Percentiles rank a stretch among this genome's conserved stretches.
Evolutionary conservation across 2,888 invertebrate species (phyloP).

Genomic region (Nematopogon swammerdamellus): DNA sequence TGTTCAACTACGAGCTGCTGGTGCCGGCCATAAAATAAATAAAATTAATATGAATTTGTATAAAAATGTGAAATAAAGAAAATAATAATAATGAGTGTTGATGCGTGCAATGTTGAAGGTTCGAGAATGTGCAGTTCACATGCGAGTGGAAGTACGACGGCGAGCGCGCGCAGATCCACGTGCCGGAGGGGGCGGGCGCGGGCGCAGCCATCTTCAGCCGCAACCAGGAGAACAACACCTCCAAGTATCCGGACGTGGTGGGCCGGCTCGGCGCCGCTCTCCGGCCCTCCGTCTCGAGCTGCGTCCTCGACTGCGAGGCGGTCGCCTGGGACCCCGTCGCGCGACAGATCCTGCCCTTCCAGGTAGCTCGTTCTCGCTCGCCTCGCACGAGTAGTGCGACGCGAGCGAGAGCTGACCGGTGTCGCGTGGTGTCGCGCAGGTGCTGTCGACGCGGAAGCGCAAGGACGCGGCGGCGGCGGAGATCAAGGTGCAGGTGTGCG

Average conservation of each 20-base stretch:
- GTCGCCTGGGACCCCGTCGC: conserved; percentile 95
- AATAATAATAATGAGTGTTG: background rate
- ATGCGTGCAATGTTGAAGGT: conserved; percentile 33
- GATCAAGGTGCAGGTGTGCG: conserved; percentile 77
- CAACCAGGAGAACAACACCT: conserved; percentile 69
- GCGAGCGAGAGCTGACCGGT: no score
- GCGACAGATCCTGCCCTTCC: conserved; percentile 93
- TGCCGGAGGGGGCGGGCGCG: conserved; percentile 51
- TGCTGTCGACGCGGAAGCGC: conserved; percentile 91
- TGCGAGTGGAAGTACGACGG: conserved; percentile 99
- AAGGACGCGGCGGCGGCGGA: conserved; percentile 64
- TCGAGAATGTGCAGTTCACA: conserved; percentile 85
- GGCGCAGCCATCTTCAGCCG: conserved; percentile 83
- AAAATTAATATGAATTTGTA: no score
- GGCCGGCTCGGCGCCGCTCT: conserved; percentile 61
- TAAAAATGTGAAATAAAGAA: no score
- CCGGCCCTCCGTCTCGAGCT: conserved; percentile 63
- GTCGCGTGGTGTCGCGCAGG: conserved; percentile 22
- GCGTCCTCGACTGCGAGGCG: conserved; percentile 94
- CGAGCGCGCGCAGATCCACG: conserved; percentile 88
- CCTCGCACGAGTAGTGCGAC: no score
- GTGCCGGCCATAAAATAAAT: no score
- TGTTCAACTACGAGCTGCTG: conserved; percentile 83
- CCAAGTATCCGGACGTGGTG: conserved; percentile 95
- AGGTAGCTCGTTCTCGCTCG: conserved; percentile 54